A percentile compares a stretch with the other conserved stretches of the same genome.
Conservation (phyloP, 2,888 invertebrate species). For the Acleris emargana region DNA sequence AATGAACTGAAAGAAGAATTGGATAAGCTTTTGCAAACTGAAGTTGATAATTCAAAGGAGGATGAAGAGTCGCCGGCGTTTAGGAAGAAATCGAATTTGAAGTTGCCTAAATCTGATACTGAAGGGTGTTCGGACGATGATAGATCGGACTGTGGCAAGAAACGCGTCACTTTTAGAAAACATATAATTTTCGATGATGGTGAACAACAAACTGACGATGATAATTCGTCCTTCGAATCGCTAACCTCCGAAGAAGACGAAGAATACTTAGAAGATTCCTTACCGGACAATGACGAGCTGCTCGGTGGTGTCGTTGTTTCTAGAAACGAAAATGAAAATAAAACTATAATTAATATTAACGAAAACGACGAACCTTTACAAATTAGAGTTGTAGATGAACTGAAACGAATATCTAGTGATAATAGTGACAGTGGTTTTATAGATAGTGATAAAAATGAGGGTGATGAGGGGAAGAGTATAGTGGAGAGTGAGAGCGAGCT, state of each 20-base stretch:
- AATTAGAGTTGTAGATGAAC: conserved; percentile 58
- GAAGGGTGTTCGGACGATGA: conserved; percentile 77
- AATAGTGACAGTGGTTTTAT: conserved; percentile 80
- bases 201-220: conserved; percentile 77
- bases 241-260: conserved; percentile 67
- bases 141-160: conserved; percentile 72
- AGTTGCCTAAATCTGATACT: conserved; percentile 69
- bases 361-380: conserved; percentile 53
- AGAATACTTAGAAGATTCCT: conserved; percentile 64
- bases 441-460: conserved; percentile 69
- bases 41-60: conserved; percentile 40
- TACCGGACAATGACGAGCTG: conserved; percentile 63
- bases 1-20: conserved; percentile 67
- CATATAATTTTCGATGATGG: conserved; percentile 81
- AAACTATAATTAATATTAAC: conserved; percentile 62
- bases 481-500: conserved; percentile 45
- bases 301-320: conserved; percentile 56
- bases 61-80: conserved; percentile 56
- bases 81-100: conserved; percentile 72
- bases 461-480: conserved; percentile 47
- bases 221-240: conserved; percentile 74
- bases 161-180: conserved; percentile 76
- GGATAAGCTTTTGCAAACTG: conserved; percentile 57
- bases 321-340: conserved; percentile 56
- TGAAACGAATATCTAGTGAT: conserved; percentile 71